Conservation (phyloP, 2,797 vertebrate species). For the Poecilia velifera region DNA sequence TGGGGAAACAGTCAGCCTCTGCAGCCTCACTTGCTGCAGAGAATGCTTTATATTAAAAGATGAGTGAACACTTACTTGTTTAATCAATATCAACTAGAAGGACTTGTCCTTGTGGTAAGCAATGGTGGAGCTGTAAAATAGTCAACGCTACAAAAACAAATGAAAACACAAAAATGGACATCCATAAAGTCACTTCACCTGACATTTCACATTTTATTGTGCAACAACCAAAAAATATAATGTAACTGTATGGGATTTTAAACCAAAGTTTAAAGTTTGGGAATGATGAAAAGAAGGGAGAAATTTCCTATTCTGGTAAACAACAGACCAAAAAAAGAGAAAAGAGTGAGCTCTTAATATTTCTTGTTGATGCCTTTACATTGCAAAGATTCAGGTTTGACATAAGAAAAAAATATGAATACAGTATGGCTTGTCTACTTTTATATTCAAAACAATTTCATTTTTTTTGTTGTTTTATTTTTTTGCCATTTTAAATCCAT, state of each 20-base stretch:
- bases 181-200: neutral
- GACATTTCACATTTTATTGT: neutral
- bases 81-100: constrained; percentile 10
- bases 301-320: neutral
- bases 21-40: constrained; percentile 12
- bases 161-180: no score
- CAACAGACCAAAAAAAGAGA: neutral
- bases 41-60: constrained; percentile 15
- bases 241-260: neutral
- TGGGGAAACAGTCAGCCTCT: constrained; percentile 34
- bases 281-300: neutral
- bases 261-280: neutral
- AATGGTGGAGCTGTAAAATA: neutral
- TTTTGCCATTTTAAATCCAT: neutral
- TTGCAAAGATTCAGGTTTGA: neutral
- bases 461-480: neutral
- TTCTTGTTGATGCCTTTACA: neutral
- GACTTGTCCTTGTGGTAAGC: neutral
- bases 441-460: neutral
- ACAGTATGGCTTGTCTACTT: neutral
- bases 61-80: constrained; percentile 22
- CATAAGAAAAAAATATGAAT: neutral
- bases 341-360: neutral
- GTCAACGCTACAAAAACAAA: neutral
- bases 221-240: neutral